Evolutionary conservation across 2,797 vertebrate genomes (phyloP).

Genomic region (Ammospiza maritima): DNA sequence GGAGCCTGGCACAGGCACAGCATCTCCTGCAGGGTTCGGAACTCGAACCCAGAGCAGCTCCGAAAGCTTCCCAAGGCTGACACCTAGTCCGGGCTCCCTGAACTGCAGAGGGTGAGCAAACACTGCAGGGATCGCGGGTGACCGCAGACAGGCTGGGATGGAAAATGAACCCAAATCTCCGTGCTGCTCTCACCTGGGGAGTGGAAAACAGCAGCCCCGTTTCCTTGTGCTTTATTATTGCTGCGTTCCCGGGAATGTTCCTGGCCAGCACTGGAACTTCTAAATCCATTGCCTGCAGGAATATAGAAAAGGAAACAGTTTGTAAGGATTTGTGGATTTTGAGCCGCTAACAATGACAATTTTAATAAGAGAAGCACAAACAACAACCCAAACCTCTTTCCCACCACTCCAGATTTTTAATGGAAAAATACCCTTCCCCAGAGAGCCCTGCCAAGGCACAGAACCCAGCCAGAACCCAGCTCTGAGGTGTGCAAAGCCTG

Average conservation of each 20-base stretch:
- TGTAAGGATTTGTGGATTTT: not conserved
- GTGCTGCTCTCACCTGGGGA: slow-evolving; percentile 76
- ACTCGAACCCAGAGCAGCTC: not conserved
- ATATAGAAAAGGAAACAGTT: not conserved
- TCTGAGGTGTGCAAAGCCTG: not conserved
- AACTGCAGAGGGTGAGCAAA: not conserved
- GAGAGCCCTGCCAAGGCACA: too few species aligned
- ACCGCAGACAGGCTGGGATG: rapidly evolving
- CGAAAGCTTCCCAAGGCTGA: slow-evolving; percentile 50
- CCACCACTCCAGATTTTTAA: not conserved
- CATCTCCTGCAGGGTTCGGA: not conserved
- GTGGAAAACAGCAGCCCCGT: slow-evolving; percentile 89
- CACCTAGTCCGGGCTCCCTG: not conserved
- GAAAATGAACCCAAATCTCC: not conserved
- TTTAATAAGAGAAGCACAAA: not conserved
- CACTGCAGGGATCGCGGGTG: not conserved
- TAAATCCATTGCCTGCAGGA: slow-evolving; percentile 92
- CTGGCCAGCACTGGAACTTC: slow-evolving; percentile 89
- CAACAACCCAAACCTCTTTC: not conserved
- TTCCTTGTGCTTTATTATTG: slow-evolving; percentile 84
- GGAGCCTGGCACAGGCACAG: rapidly evolving
- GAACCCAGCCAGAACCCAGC: too few species aligned
- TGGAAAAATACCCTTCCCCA: not conserved
- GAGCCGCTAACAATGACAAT: rapidly evolving
- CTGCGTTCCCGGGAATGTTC: slow-evolving; percentile 91